Base-by-base conservation (phyloP, 2,888 invertebrate genomes). In the Euplagia quadripunctaria region DNA sequence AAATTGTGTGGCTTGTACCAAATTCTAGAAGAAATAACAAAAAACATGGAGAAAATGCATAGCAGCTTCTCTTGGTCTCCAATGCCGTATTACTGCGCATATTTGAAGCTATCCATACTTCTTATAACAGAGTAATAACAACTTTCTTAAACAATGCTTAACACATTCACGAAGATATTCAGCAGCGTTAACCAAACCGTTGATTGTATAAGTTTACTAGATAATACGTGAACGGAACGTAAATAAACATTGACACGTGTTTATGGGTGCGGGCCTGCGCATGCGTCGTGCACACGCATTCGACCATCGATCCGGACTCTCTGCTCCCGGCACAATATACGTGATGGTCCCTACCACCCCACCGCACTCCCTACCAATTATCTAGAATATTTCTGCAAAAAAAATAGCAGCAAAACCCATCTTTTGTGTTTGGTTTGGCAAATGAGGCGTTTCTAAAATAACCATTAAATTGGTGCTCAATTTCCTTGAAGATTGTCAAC, bases 181-280 rank as follows among this genome's bases (percentile, higher is more conserved):
- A 55, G 73, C 74, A 78, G 70, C 78, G 72, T 70, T 74, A 78
- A 74, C 74, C 67, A 72, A 78, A 49, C 65, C 72, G 43, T 74
- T 79, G 79, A 82, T 79, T 79, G 72, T 82, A 79, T 82, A 79
- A 77, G 79, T 82, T 85, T 82, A 82, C 83, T 78, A 79, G 81
- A 81, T 82, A 87, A 88, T 91, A 90, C 91, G 91, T 91, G 91
- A 88, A 87, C 85, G 84, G 89, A 93, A 95, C 93, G 95, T 95
- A 95, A 95, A 95, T 94, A 95, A 95, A 95, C 95, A 95, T 89
- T 93, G 94, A 91, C 95, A 95, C 95, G 95, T 95, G 95, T 87
- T 84, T 89, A 87, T 87, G 88, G 91, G 91, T 90, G 93, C 90
- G 90, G 91, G 87, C 79, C 68, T 82, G 88, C 90, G 92, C 94